phyloP scores from a whole-genome alignment of 2,113 vertebrate genomes.

The Brachionichthys hirsutus region DNA sequence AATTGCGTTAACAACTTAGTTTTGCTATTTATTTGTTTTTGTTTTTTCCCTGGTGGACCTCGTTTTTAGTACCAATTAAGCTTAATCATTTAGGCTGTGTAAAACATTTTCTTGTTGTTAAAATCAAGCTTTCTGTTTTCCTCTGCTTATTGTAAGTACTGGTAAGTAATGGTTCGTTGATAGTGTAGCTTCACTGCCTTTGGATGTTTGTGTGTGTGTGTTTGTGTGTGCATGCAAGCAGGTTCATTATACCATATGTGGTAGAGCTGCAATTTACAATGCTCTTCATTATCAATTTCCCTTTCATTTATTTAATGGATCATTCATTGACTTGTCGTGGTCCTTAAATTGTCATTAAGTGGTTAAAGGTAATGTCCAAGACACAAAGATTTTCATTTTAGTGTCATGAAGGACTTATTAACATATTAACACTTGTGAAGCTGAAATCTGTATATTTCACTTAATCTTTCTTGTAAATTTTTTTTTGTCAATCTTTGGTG shows the following conservation, averaged over 20 bases:
- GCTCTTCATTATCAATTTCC: too few relatives aligned
- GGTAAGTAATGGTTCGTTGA: conserved; percentile 43
- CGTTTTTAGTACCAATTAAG: conserved; percentile 39
- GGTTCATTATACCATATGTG: conserved; percentile 9
- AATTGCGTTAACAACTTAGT: conserved; percentile 38
- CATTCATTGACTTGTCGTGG: too few relatives aligned
- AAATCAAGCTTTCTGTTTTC: conserved; percentile 40
- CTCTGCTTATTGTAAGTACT: conserved; percentile 50
- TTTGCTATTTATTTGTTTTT: conserved; percentile 64
- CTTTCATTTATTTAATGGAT: too few relatives aligned
- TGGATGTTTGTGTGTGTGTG: conserved; percentile 27
- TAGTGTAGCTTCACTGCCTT: conserved; percentile 68
- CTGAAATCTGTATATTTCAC: too few relatives aligned
- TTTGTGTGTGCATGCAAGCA: neutral
- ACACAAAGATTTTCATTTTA: too few relatives aligned
- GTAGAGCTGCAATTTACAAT: neutral
- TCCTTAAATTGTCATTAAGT: too few relatives aligned
- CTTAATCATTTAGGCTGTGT: conserved; percentile 34
- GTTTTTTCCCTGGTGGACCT: conserved; percentile 36
- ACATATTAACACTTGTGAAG: too few relatives aligned
- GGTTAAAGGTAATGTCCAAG: too few relatives aligned
- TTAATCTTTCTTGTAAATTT: too few relatives aligned
- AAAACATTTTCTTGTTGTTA: conserved; percentile 35
- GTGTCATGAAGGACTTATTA: too few relatives aligned
- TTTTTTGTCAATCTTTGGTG: too few relatives aligned